These are phyloP conservation scores for Apis florea DNA, from an alignment of 1,140 invertebrate species.

Conservation along the genomic window DNA sequence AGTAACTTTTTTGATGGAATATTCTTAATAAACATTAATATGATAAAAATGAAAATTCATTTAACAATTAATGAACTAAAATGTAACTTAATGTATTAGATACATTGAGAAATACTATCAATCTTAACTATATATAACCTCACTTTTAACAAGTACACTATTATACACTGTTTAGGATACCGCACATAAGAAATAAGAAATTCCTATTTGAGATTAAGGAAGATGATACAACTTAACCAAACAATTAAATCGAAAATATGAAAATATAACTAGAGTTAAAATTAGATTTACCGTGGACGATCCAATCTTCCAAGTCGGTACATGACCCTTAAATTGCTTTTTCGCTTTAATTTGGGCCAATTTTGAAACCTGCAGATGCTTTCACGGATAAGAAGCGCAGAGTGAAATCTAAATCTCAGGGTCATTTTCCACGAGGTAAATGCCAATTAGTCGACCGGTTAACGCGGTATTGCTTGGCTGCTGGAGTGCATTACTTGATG, in stretches of 20 bases:
- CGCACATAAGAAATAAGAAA: no score
- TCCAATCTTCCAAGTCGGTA: slow-evolving; percentile 10
- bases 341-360: slow-evolving; percentile 54
- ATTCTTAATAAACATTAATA: no score
- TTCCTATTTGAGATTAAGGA: background rate
- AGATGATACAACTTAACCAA: background rate
- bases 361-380: slow-evolving; percentile 31
- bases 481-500: slow-evolving; percentile 56
- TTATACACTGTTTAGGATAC: no score
- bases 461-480: slow-evolving; percentile 62
- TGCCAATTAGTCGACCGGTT: slow-evolving; percentile 71
- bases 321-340: slow-evolving; percentile 38
- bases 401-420: slow-evolving; percentile 57
- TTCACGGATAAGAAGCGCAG: slow-evolving; percentile 23
- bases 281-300: slow-evolving; percentile 4
- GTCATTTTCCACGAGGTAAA: slow-evolving; percentile 70
- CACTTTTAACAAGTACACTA: background rate
- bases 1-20: no score
- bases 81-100: no score
- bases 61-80: no score
- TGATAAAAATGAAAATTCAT: no score
- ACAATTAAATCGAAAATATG: background rate
- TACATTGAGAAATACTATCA: no score
- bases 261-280: background rate
- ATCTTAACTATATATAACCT: no score